Evolutionary conservation across 2,888 invertebrate species (phyloP).

Genomic region (Dryocosmus kuriphilus): DNA sequence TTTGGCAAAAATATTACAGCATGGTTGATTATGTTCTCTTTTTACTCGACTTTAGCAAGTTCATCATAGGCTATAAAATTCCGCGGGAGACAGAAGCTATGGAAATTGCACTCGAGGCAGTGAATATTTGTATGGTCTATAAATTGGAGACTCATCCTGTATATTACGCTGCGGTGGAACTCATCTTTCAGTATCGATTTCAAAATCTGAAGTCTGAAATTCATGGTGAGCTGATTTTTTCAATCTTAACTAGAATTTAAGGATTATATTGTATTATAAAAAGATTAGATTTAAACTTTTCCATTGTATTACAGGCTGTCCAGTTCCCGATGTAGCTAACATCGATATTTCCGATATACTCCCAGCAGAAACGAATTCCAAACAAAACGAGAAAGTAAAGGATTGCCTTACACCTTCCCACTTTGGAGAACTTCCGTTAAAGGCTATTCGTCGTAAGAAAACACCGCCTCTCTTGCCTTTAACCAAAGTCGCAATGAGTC

Average conservation of each 20-base stretch:
- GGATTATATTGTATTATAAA: neutral
- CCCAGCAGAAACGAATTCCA: neutral
- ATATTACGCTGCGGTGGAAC: conserved; percentile 60
- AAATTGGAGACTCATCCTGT: conserved; percentile 66
- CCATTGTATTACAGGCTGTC: conserved; percentile 5
- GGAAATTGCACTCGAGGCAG: conserved; percentile 58
- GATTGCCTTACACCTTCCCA: neutral
- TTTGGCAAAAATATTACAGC: conserved; percentile 61
- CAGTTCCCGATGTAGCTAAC: conserved; percentile 8
- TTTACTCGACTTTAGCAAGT: conserved; percentile 67
- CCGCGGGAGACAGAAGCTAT: conserved; percentile 49
- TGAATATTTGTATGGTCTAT: conserved; percentile 60
- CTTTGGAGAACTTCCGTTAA: neutral
- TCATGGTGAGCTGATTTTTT: neutral
- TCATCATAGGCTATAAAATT: conserved; percentile 55
- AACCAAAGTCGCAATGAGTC: neutral
- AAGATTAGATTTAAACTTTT: neutral
- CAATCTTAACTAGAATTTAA: neutral
- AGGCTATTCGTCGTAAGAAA: neutral
- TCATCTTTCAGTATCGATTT: conserved; percentile 22
- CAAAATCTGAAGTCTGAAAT: neutral
- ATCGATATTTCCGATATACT: conserved; percentile 14
- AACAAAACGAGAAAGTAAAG: neutral
- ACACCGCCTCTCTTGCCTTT: conserved; percentile 14
- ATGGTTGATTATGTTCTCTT: conserved; percentile 65